Conservation (phyloP, 2,113 vertebrate species). For the Heterocephalus glaber region DNA sequence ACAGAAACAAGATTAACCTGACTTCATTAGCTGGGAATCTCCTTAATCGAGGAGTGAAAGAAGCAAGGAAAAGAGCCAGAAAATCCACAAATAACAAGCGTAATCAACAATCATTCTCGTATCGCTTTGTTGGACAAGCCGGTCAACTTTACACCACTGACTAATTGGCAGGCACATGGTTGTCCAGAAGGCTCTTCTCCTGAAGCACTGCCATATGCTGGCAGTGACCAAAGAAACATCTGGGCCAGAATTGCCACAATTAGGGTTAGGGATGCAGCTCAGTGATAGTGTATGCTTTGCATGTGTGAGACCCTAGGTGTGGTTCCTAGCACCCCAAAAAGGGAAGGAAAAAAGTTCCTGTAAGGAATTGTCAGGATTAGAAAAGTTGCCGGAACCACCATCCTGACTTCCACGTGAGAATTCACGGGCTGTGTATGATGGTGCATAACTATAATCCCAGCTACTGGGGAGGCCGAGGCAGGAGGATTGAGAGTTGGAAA, state of each 20-base stretch:
- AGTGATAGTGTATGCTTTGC: neutral
- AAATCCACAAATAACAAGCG: neutral
- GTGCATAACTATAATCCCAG: neutral
- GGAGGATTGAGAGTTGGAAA: neutral
- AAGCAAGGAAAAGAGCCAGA: constrained; percentile 35
- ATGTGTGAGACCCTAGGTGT: neutral
- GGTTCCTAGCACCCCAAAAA: neutral
- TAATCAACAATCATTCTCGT: neutral
- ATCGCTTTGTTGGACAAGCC: neutral
- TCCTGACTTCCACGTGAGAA: neutral
- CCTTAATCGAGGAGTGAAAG: constrained; percentile 54
- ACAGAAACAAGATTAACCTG: constrained; percentile 19
- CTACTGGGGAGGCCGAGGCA: neutral
- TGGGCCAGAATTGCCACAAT: neutral
- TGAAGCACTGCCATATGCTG: neutral
- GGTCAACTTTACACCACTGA: neutral
- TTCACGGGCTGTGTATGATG: neutral
- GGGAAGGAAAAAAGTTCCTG: neutral
- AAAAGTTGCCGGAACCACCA: neutral
- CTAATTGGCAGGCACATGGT: neutral
- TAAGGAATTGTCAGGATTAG: neutral
- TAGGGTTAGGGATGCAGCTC: neutral
- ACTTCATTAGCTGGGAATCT: constrained; percentile 65
- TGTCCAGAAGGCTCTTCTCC: too few relatives aligned
- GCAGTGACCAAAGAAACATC: neutral